These are phyloP conservation scores for Austrofundulus limnaeus DNA, from an alignment of 2,113 vertebrate species.

Conservation along the genomic window DNA sequence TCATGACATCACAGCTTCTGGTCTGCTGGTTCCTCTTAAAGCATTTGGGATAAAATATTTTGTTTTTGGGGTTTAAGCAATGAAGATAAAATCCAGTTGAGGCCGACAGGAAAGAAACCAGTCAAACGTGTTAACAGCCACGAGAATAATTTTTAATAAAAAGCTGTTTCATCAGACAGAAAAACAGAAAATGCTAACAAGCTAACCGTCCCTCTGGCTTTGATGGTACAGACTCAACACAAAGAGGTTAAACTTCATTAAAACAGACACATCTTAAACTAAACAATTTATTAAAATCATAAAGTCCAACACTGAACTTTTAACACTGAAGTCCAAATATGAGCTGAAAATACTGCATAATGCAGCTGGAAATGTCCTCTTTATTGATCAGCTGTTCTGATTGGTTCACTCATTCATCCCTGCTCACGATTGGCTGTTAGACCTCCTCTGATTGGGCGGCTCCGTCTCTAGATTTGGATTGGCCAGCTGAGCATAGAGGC, in stretches of 20 bases:
- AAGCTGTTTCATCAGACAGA: too few species aligned
- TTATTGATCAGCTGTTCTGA: neutral
- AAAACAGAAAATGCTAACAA: too few species aligned
- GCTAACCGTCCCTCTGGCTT: too few species aligned
- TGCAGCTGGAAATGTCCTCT: neutral
- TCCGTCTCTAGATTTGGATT: constrained; percentile 70
- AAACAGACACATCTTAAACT: neutral
- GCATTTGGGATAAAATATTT: neutral
- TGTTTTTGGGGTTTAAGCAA: neutral
- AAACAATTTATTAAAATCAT: neutral
- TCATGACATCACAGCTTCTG: neutral
- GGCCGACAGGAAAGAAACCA: too few species aligned
- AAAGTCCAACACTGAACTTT: too few species aligned
- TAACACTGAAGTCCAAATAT: neutral
- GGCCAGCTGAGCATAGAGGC: constrained; percentile 87
- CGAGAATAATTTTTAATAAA: too few species aligned
- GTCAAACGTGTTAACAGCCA: too few species aligned
- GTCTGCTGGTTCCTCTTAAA: neutral
- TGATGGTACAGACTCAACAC: neutral
- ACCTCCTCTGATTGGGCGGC: constrained; percentile 77
- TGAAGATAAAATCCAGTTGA: too few species aligned
- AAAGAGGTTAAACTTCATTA: neutral
- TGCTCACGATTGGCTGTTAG: neutral
- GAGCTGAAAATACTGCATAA: neutral
- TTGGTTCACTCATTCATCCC: neutral